These are phyloP conservation scores for Stegodyphus dumicola DNA, from an alignment of 1,140 invertebrate genomes.

Conservation along the genomic window DNA sequence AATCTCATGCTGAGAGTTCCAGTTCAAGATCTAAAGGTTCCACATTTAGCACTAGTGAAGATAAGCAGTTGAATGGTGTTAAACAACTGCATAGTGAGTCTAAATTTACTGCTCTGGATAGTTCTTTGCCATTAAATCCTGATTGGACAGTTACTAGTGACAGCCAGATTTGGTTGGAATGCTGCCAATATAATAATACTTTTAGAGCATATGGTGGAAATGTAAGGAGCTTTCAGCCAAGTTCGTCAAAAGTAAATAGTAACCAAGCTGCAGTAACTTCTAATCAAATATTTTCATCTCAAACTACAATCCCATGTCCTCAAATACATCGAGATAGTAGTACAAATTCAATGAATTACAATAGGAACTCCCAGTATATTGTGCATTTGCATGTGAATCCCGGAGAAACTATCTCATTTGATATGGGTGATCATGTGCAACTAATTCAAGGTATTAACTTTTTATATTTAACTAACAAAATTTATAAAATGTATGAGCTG, in stretches of 20 bases:
- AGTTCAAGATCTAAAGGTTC: conserved; percentile 8
- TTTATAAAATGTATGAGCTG: too few species aligned
- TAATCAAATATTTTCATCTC: conserved; percentile 10
- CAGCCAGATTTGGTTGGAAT: conserved; percentile 51
- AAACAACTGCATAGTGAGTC: conserved; percentile 14
- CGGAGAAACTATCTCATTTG: conserved; percentile 77
- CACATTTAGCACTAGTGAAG: conserved; percentile 16
- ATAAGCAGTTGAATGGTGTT: conserved; percentile 27
- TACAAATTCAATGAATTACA: conserved; percentile 41
- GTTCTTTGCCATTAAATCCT: conserved; percentile 32
- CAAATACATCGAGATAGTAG: conserved; percentile 20
- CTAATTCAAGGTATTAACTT: conserved; percentile 73
- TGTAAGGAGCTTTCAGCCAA: conserved; percentile 31
- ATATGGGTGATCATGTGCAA: conserved; percentile 76
- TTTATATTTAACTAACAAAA: too few species aligned
- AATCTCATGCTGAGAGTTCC: conserved; percentile 14
- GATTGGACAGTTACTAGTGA: conserved; percentile 47
- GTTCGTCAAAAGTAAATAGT: conserved; percentile 10
- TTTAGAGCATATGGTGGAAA: conserved; percentile 52
- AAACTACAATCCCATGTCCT: conserved; percentile 19
- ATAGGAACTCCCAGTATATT: conserved; percentile 70
- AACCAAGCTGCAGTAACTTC: conserved; percentile 12
- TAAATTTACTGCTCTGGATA: conserved; percentile 22
- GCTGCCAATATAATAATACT: conserved; percentile 32
- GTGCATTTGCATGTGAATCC: conserved; percentile 79